phyloP scores from a whole-genome alignment of 2,888 invertebrate genomes.

The Drosophila bunnanda region DNA sequence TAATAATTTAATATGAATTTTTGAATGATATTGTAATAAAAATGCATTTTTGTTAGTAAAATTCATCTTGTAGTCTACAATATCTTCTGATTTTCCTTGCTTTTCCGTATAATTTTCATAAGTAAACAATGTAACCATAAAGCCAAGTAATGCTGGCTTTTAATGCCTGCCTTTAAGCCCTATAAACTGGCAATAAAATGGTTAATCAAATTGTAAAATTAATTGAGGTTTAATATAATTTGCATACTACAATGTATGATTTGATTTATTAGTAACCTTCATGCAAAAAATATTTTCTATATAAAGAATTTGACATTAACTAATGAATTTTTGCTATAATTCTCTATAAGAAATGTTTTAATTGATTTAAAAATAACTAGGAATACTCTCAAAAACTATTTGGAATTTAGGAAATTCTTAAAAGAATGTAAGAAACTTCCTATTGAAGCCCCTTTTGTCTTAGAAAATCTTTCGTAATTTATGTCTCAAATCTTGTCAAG shows the following conservation, averaged over 20 bases:
- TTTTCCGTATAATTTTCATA: not conserved
- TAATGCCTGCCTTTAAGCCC: not conserved
- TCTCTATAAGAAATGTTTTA: not conserved
- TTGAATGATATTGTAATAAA: no score
- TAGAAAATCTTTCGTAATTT: not conserved
- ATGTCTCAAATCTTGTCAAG: not conserved
- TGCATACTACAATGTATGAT: constrained; percentile 3
- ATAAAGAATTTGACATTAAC: not conserved
- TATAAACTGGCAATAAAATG: constrained; percentile 1
- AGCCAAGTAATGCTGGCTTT: not conserved
- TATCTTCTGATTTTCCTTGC: not conserved
- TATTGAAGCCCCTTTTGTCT: not conserved
- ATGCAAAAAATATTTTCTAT: not conserved
- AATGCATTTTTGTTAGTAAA: no score
- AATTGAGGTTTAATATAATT: not conserved
- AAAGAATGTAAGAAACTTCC: not conserved
- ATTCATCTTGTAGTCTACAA: accelerated
- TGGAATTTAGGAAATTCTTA: not conserved
- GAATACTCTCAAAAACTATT: not conserved
- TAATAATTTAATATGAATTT: no score
- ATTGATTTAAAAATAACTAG: not conserved
- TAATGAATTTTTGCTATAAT: not conserved
- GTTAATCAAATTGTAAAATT: not conserved
- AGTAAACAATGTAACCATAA: no score
- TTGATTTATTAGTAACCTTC: not conserved